Conservation (phyloP, 1,140 invertebrate species). For the Drosophila bocqueti region DNA sequence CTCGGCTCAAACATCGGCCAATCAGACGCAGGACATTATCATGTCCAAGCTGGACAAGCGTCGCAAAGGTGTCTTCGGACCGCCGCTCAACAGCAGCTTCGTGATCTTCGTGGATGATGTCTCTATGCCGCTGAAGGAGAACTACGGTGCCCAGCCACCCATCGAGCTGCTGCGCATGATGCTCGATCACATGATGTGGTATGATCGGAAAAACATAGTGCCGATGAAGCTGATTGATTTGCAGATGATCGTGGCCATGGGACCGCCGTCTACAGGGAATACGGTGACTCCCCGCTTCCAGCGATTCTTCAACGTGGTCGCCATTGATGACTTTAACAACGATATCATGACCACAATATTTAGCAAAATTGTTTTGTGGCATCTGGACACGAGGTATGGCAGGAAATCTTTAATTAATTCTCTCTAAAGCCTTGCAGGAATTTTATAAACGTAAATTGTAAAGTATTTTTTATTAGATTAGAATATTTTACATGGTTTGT, state of each 20-base stretch:
- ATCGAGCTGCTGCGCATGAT: constrained; percentile 96
- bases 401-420: not conserved
- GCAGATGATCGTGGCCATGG: constrained; percentile 95
- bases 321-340: constrained; percentile 96
- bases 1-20: constrained; percentile 96
- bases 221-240: constrained; percentile 95
- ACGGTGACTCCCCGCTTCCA: constrained; percentile 94
- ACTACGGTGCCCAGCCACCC: constrained; percentile 96
- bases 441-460: not conserved
- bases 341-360: constrained; percentile 94
- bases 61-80: constrained; percentile 97
- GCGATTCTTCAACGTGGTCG: constrained; percentile 94
- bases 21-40: constrained; percentile 97
- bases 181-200: constrained; percentile 96
- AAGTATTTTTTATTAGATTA: not conserved
- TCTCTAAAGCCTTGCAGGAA: not conserved
- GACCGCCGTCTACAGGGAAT: constrained; percentile 92
- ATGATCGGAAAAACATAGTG: constrained; percentile 94
- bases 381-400: constrained; percentile 93
- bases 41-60: constrained; percentile 98
- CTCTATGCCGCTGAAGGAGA: constrained; percentile 95
- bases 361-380: constrained; percentile 96
- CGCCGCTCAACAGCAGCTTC: constrained; percentile 94
- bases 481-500: not conserved
- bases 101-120: constrained; percentile 98